Conservation (phyloP, 2,888 invertebrate species). For the Drosophila merina region DNA sequence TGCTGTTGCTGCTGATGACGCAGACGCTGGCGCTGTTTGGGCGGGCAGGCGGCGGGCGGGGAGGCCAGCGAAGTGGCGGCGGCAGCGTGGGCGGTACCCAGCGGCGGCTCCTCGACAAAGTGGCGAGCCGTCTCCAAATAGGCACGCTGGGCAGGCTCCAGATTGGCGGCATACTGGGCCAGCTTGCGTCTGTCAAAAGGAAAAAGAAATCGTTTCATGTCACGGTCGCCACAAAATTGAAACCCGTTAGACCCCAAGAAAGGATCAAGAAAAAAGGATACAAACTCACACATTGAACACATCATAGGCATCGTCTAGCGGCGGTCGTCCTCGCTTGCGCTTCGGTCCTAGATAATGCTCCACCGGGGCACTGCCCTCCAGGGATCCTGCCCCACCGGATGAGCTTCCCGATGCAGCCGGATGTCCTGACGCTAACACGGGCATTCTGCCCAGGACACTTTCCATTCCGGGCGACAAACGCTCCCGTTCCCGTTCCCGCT, state of each 20-base stretch:
- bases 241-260: not conserved
- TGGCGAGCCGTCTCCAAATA: slow-evolving; percentile 72
- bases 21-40: slow-evolving; percentile 71
- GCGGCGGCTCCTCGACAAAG: slow-evolving; percentile 62
- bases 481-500: slow-evolving; percentile 48
- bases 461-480: slow-evolving; percentile 53
- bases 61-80: slow-evolving; percentile 59
- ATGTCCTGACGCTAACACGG: slow-evolving; percentile 78
- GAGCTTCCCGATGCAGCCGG: slow-evolving; percentile 43
- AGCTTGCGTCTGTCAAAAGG: slow-evolving; percentile 60
- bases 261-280: not conserved
- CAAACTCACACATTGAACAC: slow-evolving; percentile 82
- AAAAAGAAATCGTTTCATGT: not conserved
- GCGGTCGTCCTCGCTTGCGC: slow-evolving; percentile 88
- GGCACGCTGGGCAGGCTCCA: slow-evolving; percentile 72
- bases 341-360: slow-evolving; percentile 84
- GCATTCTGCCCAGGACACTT: slow-evolving; percentile 67
- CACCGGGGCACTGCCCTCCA: slow-evolving; percentile 55
- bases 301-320: slow-evolving; percentile 86
- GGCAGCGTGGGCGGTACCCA: slow-evolving; percentile 24
- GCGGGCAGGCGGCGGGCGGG: slow-evolving; percentile 69
- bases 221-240: not conserved
- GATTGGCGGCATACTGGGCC: slow-evolving; percentile 73
- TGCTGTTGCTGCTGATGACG: slow-evolving; percentile 61
- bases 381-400: slow-evolving; percentile 13